Base-by-base conservation (phyloP, 2,888 invertebrate genomes). In the Eilema depressum region DNA sequence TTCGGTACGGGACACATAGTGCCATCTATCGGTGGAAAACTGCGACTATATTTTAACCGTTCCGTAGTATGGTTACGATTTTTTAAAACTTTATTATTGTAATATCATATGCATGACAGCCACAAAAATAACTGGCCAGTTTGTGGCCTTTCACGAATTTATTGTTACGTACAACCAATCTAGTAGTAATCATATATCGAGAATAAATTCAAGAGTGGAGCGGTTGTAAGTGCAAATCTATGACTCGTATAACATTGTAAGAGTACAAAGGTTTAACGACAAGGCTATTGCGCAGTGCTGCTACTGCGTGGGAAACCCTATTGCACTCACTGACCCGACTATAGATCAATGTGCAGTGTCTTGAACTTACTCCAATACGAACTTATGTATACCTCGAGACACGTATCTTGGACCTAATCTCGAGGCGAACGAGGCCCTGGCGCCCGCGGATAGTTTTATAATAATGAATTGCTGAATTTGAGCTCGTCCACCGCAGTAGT, bases 191-290 rank as follows among this genome's bases (percentile, higher is more conserved):
- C 10, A 53, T 20, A n/a, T 53, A 53, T 8, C 53, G 20, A 53
- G 53, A 53, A n/a, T 53, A 53, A 53, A 53, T n/a, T 53, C 20
- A 47, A 14, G 53, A 53, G 53, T 77, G 61, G 75, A 84, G 78
- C 77, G 74, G 79, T 76, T 63, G 77, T 75, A 77, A 75, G 78
- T 76, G 73, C 85, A 80, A 81, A 81, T 85, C 86, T 87, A 83
- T 88, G 88, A 88, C 86, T 81, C 75, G 86, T 83, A 77, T 75
- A 82, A 82, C 84, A 83, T 83, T 85, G 88, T 88, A 85, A 87
- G 83, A 86, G 85, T 83, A 85, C 87, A 89, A 90, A 90, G 91
- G 92, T 92, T 91, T 89, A 88, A 75, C 83, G 72, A 82, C 93
- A 92, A 93, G 93, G 93, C 89, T 91, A 81, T 71, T 75, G 80